These are phyloP conservation scores for Troilus luridus DNA, from an alignment of 2,888 invertebrate species.

Conservation along the genomic window DNA sequence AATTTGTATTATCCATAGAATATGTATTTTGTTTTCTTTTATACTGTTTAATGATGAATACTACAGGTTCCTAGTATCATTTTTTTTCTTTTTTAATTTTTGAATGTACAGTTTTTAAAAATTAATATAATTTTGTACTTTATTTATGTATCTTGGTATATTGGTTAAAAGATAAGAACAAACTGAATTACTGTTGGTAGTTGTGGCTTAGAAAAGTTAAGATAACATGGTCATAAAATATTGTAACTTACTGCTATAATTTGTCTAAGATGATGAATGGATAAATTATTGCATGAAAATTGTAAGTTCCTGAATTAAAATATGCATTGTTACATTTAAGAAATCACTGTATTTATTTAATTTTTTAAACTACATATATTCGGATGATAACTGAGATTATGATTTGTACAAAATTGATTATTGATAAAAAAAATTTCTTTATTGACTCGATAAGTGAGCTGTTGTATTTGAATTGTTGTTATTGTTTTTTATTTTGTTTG, in stretches of 20 bases:
- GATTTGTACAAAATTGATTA: background rate
- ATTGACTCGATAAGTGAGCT: background rate
- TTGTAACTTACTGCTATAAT: background rate
- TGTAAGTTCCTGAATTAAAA: background rate
- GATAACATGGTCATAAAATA: background rate
- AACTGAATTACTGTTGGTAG: background rate
- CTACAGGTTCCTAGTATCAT: conserved; percentile 35
- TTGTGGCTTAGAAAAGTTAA: background rate
- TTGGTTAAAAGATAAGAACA: background rate
- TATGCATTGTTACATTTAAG: background rate
- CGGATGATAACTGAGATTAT: background rate
- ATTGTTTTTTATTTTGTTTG: background rate
- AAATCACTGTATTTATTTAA: background rate
- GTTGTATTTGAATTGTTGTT: background rate
- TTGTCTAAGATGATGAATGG: background rate
- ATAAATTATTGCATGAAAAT: background rate
- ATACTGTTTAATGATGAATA: conserved; percentile 15
- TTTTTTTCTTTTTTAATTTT: background rate
- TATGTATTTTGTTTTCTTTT: background rate
- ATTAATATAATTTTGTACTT: conserved; percentile 18
- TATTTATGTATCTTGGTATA: conserved; percentile 26
- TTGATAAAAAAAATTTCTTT: background rate
- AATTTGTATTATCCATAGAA: background rate
- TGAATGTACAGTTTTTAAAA: conserved; percentile 27
- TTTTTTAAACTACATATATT: background rate